Evolutionary conservation across 2,888 invertebrate genomes (phyloP), one percentile per base, ranked within the genome.

Genomic region (Drosophila pseudotakahashii): DNA sequence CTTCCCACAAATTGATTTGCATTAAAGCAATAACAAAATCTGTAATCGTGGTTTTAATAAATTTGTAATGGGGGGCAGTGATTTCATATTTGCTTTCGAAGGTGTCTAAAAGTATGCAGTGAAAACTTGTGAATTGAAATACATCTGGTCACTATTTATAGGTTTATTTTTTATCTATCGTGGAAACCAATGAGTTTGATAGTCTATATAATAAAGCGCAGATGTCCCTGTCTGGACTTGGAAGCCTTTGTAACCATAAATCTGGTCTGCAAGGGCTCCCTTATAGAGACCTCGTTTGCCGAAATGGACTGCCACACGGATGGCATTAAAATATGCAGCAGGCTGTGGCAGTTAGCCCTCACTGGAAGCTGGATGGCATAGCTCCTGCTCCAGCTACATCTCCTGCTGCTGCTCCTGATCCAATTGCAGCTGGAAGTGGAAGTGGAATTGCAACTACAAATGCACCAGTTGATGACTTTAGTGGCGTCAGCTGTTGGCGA

Each of bases 401-500:
- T n/a, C n/a, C n/a, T n/a, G 34, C 32, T 9, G 10, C 10, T 32
- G 16, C 41, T 34, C 37, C 57, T 11, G 63, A 47, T 26, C 13
- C 37, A 36, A 11, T 14, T 52, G 9, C 39, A 30, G 23, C 10
- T 44, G 5, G 37, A 44, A 4, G 9, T 63, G 3, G 41, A 34
- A n/a, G 26, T 53, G 42, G 13, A 34, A 39, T 34, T 13, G 55
- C 7, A 54, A 14, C 51, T 45, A 34, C 47, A 58, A 69, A 44
- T 42, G 68, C 58, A 34, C 23, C 72, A 53, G 62, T 69, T 64
- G 72, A 75, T 68, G 68, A 63, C 63, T 66, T 75, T 60, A 54
- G 64, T 57, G 57, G 44, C 62, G 67, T 58, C 66, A 62, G 61
- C 55, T 62, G 70, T 50, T 64, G 75, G 57, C 68, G 57, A 72